Base-by-base conservation (phyloP, 1,140 invertebrate species). In the Vanessa atalanta region DNA sequence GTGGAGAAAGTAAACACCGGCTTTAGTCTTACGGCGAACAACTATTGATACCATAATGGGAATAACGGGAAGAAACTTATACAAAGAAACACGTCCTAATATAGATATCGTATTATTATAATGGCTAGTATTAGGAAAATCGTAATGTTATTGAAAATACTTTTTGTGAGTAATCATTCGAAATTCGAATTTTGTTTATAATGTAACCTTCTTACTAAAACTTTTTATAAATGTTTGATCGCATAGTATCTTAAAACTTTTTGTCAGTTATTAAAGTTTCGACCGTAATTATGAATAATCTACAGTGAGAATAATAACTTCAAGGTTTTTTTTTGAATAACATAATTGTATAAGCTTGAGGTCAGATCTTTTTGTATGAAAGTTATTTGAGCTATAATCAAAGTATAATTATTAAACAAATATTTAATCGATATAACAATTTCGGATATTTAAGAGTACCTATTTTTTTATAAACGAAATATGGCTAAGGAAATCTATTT, bases 1-100 rank as follows among this genome's bases (percentile, higher is more conserved):
- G 51, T 43, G 70, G 81, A 67, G 78, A 81, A 84, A 84, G 83
- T 78, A 79, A 78, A 76, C 53, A 65, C 53, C 65, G 15, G 15
- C 48, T 60, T 66, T 57, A 75, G 72, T 55, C 70, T 77, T 67
- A 73, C 37, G 47, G 53, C 61, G 65, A 73, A 71, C 68, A 70
- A 66, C 55, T 71, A 79, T 77, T 55, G 77, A 79, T 73, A 73
- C 68, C 57, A 65, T 79, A 82, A 81, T 81, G 68, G 75, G 70
- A 76, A 64, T 72, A 78, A 76, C 66, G 51, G 75, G 66, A 76
- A 74, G 67, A 72, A 61, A 77, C 66, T 50, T 51, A 61, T 66
- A 78, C 70, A 73, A 76, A 77, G 73, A 81, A 77, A 82, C 73
- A 79, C 71, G 77, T 73, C 74, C 75, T 78, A 79, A 83, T 81